These are phyloP conservation scores for Meghimatium bilineatum DNA, from an alignment of 2,888 invertebrate species.

Conservation along the genomic window DNA sequence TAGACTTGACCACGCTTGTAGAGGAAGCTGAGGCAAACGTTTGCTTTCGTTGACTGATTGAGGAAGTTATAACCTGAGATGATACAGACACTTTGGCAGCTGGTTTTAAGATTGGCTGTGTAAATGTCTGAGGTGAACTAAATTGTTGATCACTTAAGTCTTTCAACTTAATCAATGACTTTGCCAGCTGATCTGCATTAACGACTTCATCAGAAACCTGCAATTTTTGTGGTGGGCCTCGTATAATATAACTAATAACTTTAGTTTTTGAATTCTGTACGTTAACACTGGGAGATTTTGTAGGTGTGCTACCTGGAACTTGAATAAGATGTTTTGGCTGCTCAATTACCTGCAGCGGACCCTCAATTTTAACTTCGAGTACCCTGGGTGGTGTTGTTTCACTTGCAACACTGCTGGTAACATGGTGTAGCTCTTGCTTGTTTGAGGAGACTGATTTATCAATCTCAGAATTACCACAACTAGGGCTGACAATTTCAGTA, in stretches of 20 bases:
- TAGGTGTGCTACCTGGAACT: not conserved
- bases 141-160: constrained; percentile 18
- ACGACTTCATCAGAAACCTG: not conserved
- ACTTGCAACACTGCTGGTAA: not conserved
- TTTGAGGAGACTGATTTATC: not conserved
- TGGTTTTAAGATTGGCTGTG: not conserved
- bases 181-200: not conserved
- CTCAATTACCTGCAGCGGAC: not conserved
- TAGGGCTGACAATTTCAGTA: not conserved
- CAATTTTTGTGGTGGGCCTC: not conserved
- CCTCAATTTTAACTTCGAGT: not conserved
- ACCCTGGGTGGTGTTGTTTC: not conserved
- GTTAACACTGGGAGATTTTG: not conserved
- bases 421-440: not conserved
- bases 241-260: not conserved
- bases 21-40: not conserved
- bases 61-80: not conserved
- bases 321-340: not conserved
- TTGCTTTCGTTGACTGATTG: constrained; percentile 1
- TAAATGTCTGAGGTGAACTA: not conserved
- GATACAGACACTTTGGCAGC: not conserved
- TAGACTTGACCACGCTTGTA: not conserved
- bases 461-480: not conserved
- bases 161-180: constrained; percentile 24
- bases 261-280: not conserved